Evolutionary conservation across 2,888 invertebrate species (phyloP), one percentile per base, ranked within the genome.

Genomic region (Anagyrus pseudococci): DNA sequence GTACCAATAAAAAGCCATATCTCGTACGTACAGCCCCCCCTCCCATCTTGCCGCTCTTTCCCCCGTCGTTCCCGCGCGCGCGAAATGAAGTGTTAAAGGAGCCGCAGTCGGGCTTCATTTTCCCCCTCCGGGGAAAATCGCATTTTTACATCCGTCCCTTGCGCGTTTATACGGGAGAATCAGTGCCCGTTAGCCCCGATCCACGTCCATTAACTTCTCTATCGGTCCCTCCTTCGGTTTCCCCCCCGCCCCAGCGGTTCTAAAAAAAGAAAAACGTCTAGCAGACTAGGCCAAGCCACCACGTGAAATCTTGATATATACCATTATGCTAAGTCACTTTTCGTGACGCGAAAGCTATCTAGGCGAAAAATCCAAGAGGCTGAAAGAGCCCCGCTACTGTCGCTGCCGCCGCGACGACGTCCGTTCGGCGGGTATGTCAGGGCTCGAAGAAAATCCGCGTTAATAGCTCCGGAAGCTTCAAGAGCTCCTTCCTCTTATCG

Each of bases 281-380:
- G n/a, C n/a, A n/a, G n/a, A n/a, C n/a, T n/a, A n/a, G n/a, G 29
- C 19, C 46, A 1, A 17, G n/a, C 37, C 46, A 44, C 46, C 37
- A 47, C 26, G 26, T n/a, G 10, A 37, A 50, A 56, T 50, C 33
- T 46, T 49, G 20, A 49, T 54, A n/a, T 43, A 23, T 29, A 48
- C 41, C 53, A 54, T 54, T 59, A 46, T 48, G 48, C 41, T 44
- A 59, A 59, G 59, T 59, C 53, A 59, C 48, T 59, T 23, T n/a
- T 7, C 44, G 40, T 50, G 44, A 56, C 49, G 19, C 33, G 53
- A 4, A 29, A 46, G 23, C 37, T 44, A 19, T 20, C 17, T n/a
- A 25, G 23, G 23, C 47, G 40, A 52, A 50, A 56, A 47, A 55
- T 55, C 46, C 55, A n/a, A 10, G 10, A 29, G 23, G n/a, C n/a